These are phyloP conservation scores for Paramuricea clavata DNA, from an alignment of 92 coral and sea anemone genomes.

Conservation along the genomic window DNA sequence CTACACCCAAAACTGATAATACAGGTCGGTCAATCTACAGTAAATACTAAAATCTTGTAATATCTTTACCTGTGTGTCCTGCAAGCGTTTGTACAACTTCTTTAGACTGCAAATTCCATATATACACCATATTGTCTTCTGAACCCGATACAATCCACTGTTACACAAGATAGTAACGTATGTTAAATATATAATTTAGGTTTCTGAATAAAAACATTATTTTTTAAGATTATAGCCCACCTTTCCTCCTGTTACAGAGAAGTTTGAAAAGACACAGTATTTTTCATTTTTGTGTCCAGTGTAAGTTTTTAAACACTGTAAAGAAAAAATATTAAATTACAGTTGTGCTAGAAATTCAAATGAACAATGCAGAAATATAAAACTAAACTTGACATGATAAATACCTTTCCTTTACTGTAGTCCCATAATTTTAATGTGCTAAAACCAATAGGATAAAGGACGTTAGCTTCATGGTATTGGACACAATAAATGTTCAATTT, in stretches of 20 bases:
- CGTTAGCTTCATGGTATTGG: slow-evolving; percentile 7
- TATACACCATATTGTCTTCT: slow-evolving; percentile 92
- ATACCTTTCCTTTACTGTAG: slow-evolving; percentile 97
- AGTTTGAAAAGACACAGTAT: slow-evolving; percentile 96
- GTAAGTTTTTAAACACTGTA: slow-evolving; percentile 92
- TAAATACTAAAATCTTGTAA: neutral
- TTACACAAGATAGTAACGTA: neutral
- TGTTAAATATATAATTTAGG: neutral
- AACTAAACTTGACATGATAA: neutral
- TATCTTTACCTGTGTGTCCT: slow-evolving; percentile 83
- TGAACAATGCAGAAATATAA: neutral
- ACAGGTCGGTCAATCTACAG: neutral
- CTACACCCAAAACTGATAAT: too few species aligned
- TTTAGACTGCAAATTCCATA: slow-evolving; percentile 97
- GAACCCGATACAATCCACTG: slow-evolving; percentile 99
- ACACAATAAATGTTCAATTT: too few species aligned
- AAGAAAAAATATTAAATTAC: neutral
- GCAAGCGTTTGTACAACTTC: slow-evolving; percentile 96
- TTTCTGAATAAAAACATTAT: too few species aligned
- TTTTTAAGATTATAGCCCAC: too few species aligned
- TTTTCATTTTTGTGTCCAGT: slow-evolving; percentile 99
- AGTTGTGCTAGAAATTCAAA: neutral
- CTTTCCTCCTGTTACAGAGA: slow-evolving; percentile 99
- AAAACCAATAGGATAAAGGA: slow-evolving; percentile 4
- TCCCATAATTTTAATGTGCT: slow-evolving; percentile 99